Base-by-base conservation (phyloP, 2,113 vertebrate genomes). In the Ophthalmolycus amberensis region DNA sequence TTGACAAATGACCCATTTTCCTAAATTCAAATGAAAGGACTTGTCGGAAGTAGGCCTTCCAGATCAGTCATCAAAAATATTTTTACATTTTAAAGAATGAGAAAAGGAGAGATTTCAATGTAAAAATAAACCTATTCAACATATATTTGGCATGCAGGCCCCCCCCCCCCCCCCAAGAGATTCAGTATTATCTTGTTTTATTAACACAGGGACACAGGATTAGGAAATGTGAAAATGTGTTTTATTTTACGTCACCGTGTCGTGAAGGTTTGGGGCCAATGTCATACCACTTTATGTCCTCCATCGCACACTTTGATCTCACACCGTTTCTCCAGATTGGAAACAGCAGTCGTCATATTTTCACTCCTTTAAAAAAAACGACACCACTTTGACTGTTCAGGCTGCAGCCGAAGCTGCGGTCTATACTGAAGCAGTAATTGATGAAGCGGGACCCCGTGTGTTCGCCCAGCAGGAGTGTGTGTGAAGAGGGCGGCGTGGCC, bases 391-490 rank as follows among this genome's bases (percentile, higher is more conserved):
- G 27, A 5, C 29, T 6, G 15, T 54, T 80, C 50, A 69, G 72
- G n/a, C 73, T 64, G 38, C 63, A 69, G 77, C 56, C 14, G 8
- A 22, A 22, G 59, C n/a, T 29, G 32, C 44, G 3, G 22, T 62
- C 72, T 71, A 71, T 20, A 58, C 62, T 78, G 64, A 63, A 68
- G 70, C 16, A 42, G 77, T 85, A 90, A 94, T 93, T 88, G 87
- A 94, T 87, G 86, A 82, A 54, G 83, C 71, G 75, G 87, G 87
- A 88, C 75, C 56, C 52, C 59, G 3, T 88, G 85, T 88, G 85
- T 92, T 85, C 10, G 59, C 85, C 70, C 87, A 91, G 91, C 90
- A 84, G 90, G 91, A 65, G 85, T 52, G 92, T 79, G 90, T 25
- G 52, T 88, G 85, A 90, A 72, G 83, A 79, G 80, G 79, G 78